Base-by-base conservation (phyloP, 2,797 vertebrate genomes). In the Meda fulgida region DNA sequence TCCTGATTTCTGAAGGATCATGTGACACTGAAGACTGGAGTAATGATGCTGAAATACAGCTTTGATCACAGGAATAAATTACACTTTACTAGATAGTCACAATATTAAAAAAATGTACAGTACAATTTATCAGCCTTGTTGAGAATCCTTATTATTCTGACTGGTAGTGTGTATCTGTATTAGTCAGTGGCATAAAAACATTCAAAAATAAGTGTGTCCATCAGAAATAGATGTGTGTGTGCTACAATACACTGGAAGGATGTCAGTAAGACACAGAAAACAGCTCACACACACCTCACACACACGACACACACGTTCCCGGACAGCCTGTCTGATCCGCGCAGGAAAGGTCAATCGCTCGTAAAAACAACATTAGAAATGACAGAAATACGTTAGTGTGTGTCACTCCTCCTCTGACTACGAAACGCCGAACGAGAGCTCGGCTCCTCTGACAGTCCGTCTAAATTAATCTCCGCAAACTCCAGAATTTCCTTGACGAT, bases 311-410 rank as follows among this genome's bases (percentile, higher is more conserved):
- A n/a, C 38, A 71, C 38, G 3, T 31, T 65, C 60, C 26, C 26
- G 60, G 60, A 65, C 60, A 3, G 14, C 2, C 2, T 31, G 60
- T 16, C 13, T 31, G 60, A 26, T 46, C n/a, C 14, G n/a, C 1
- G 46, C 48, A 13, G 72, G 46, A 76, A 76, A 76, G 72, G 72
- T 76, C 72, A 53, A 48, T 14, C 5, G 3, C 29, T 53, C 46
- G 19, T 75, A 19, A 75, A 75, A 75, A 53, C 72, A 34, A 18
- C 48, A 23, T 75, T 34, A 75, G 48, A 75, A 53, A 75, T 36
- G 48, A 53, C 48, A 75, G 72, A 36, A 53, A 53, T 53, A 8
- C 19, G 10, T 73, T 51, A 73, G 43, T 51, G 18, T 1, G 46
- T 7, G 18, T 53, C 72, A 34, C 29, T 75, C 72, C 34, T 34